Evolutionary conservation across 2,113 vertebrate genomes (phyloP), one percentile per base, ranked within the genome.

Genomic region (Isurus oxyrinchus): DNA sequence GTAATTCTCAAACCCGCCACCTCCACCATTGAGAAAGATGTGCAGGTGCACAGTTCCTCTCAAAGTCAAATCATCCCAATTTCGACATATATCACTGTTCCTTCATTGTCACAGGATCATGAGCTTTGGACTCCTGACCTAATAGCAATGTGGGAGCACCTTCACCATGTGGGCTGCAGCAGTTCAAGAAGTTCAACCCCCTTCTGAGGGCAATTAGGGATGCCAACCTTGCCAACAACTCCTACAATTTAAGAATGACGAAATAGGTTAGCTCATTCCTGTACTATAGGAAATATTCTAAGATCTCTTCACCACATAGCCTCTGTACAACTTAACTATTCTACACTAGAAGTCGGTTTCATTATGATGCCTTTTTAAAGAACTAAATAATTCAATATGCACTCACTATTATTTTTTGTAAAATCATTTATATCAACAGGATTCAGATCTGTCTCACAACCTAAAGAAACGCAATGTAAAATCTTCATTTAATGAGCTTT

Each of bases 391-490:
- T 84, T 44, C 5, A 49, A 84, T 7, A 81, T 5, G 21, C 59
- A 44, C n/a, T 94, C n/a, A 2, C 16, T 63, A 59, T 57, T 59
- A 35, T 44, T 49, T 94, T 55, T 44, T 95, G 0, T 0, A 72
- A 55, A 94, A 94, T 13, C 25, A 95, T 66, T 93, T n/a, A 19
- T 23, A 59, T 25, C 27, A 72, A 25, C 40, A 19, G 27, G 44
- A 95, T 55, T 95, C 63, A 95, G 49, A 72, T 95, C 61, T 72
- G 23, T 61, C 40, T 95, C 25, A 72, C 67, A 95, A 76, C 40
- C 49, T 95, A 13, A 59, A 91, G 88, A 35, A 91, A 61, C 31
- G 59, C 11, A 84, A 84, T 21, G 59, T 19, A 63, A 63, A 31
- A 13, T 72, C 44, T 95, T 72, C 23, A 72, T 53, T 66, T 72